Conservation (phyloP, 2,888 invertebrate genomes). For the Phengaris arion region DNA sequence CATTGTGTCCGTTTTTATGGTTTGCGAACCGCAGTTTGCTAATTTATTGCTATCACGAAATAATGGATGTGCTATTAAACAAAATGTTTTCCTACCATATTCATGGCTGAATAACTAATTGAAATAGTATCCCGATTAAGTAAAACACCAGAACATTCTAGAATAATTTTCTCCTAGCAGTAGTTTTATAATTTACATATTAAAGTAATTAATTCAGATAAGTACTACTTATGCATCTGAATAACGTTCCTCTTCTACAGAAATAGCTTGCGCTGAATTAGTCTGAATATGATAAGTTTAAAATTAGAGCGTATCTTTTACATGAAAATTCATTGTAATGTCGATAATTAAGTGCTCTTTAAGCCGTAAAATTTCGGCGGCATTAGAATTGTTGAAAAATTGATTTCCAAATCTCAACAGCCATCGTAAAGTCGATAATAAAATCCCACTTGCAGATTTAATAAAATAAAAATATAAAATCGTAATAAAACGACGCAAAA, state of each 20-base stretch:
- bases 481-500: neutral
- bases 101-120: neutral
- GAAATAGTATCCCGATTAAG: neutral
- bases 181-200: neutral
- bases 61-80: neutral
- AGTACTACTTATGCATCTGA: neutral
- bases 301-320: no score
- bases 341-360: neutral
- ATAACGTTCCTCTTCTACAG: neutral
- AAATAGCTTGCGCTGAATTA: neutral
- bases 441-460: slow-evolving; percentile 5
- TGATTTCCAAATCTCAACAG: neutral
- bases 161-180: neutral
- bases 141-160: neutral
- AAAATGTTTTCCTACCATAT: neutral
- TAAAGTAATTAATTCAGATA: slow-evolving; percentile 4
- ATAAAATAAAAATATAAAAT: slow-evolving; percentile 18
- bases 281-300: no score
- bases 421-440: slow-evolving; percentile 2
- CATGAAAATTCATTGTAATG: no score
- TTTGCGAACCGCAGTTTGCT: neutral
- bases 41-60: neutral
- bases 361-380: neutral
- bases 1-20: slow-evolving; percentile 3
- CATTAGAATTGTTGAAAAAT: neutral